Conservation (phyloP, 2,797 vertebrate species). For the Dendrocincla tyrannina region DNA sequence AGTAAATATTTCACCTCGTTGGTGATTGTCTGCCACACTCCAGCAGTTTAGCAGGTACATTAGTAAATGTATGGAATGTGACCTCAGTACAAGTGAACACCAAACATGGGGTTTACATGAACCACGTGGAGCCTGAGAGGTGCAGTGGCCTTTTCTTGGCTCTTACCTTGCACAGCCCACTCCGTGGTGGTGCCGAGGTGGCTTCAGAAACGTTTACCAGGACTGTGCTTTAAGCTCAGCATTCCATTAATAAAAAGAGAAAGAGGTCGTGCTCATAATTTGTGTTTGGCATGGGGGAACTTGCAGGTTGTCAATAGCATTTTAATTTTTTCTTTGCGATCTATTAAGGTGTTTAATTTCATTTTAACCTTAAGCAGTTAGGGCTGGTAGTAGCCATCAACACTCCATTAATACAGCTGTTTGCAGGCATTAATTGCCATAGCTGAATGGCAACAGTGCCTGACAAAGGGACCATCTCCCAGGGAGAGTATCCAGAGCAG, state of each 20-base stretch:
- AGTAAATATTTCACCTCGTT: not conserved
- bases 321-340: constrained; percentile 47
- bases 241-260: constrained; percentile 46
- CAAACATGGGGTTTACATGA: not conserved
- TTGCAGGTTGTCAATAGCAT: constrained; percentile 44
- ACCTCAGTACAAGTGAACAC: not conserved
- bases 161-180: accelerated
- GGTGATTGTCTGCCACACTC: not conserved
- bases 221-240: not conserved
- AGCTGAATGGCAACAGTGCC: not conserved
- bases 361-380: constrained; percentile 62
- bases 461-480: not conserved
- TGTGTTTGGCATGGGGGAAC: constrained; percentile 37
- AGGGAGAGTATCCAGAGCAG: not conserved
- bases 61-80: accelerated
- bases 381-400: constrained; percentile 33
- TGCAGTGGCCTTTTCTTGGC: not conserved
- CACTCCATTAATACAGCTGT: constrained; percentile 44
- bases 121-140: accelerated
- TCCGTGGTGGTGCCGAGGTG: not conserved
- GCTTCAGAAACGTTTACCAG: not conserved
- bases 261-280: constrained; percentile 47
- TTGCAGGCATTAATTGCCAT: constrained; percentile 59
- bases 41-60: not conserved
- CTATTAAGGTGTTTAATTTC: constrained; percentile 67